Base-by-base conservation (phyloP, 2,797 vertebrate genomes). In the Semotilus atromaculatus region DNA sequence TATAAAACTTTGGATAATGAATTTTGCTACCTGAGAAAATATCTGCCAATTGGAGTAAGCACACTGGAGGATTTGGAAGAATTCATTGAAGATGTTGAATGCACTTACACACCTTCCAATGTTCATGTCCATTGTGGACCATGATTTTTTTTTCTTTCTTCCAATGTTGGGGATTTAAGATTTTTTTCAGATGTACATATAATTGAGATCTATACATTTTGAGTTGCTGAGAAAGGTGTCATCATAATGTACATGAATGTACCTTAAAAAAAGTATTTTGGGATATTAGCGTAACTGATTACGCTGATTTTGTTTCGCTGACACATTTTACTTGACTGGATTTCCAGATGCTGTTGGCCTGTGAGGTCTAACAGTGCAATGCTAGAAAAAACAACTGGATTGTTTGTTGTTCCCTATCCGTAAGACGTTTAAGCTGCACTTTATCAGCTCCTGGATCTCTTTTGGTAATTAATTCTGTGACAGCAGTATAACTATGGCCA, bases 331-430 rank as follows among this genome's bases (percentile, higher is more conserved):
- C 29, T 75, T 81, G 34, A 79, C 67, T 38, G 55, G 68, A 60
- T 75, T 60, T 64, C 38, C 76, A 83, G 76, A 73, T 67, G 77
- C 58, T 83, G 45, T 70, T 55, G 72, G 75, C 84, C 71, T 83
- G 19, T 68, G 68, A 86, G 82, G 81, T 75, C 81, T 74, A 81
- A 74, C 64, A 64, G 82, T 89, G 80, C 86, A 85, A 66, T 88
- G 86, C 58, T 83, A 71, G 80, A 80, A 53, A 45, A 45, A 80
- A 66, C 48, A 62, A 40, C 80, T 83, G 72, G 45, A 64, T 55
- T 73, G n/a, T 85, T 88, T 86, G 84, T 86, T 89, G 90, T 89
- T 80, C 80, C 77, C 74, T 88, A 84, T 81, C 80, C 40, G 55
- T 86, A 84, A 75, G 75, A 85, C 76, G 85, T 70, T 87, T 84